Evolutionary conservation across 2,888 invertebrate genomes (phyloP), one percentile per base, ranked within the genome.

Genomic region (Lasioglossum vierecki): DNA sequence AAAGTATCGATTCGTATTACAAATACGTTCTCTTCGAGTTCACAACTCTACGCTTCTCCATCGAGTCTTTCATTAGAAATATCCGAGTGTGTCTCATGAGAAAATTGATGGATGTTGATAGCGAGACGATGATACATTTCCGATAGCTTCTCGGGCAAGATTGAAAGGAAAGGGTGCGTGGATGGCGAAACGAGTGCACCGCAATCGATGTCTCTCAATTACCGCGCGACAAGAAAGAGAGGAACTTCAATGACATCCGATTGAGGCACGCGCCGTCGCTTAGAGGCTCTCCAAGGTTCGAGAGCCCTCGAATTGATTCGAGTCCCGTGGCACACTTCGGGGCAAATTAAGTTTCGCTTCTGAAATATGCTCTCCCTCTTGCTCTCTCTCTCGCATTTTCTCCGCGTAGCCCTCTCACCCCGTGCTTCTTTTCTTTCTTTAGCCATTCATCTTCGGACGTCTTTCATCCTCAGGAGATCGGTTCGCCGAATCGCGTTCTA

Each of bases 271-370:
- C 92, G 93, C 91, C 92, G 87, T 90, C 91, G 90, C 88, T 90
- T 88, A 88, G 88, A 84, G 89, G 84, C 88, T 90, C 89, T 88
- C 87, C 89, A 90, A 90, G 88, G 88, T 90, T 93, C 92, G 92
- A 94, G 94, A 89, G 92, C 89, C 87, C 94, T 94, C 89, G 92
- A 93, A 94, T 93, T 93, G 94, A 93, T 94, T 93, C 92, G 90
- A 93, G 92, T 92, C 90, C 91, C 93, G 92, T 92, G 91, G 91
- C 92, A 92, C 92, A 92, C 92, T 94, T 94, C 91, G 91, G 91
- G 90, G 92, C 93, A 93, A 94, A 94, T 94, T 93, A 93, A 94
- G 91, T 94, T 94, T 92, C 92, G 91, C 92, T 93, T 88, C 93
- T 91, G 92, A 93, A 93, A 93, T 92, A 91, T 92, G 90, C 89